Percentiles rank a stretch among this genome's conserved stretches.
Conservation (phyloP, 2,888 invertebrate species). For the Psylliodes chrysocephalus region DNA sequence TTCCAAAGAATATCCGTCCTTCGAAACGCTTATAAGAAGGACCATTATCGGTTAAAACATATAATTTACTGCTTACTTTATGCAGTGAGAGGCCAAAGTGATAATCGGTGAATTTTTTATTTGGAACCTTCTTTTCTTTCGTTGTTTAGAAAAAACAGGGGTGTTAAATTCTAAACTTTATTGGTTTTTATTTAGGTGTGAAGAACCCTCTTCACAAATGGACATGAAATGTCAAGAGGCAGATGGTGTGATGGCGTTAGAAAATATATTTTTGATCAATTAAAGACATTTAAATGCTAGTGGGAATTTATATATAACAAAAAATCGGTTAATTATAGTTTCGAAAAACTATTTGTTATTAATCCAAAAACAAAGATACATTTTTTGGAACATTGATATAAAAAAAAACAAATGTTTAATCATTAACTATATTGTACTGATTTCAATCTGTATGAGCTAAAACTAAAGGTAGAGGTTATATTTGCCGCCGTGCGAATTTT, state of each 20-base stretch:
- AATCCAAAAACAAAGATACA: too few species aligned
- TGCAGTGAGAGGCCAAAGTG: conserved; percentile 7
- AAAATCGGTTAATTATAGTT: too few species aligned
- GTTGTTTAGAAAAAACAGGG: conserved; percentile 58
- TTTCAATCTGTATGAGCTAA: too few species aligned
- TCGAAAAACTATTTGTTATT: too few species aligned
- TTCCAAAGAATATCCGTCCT: conserved; percentile 1
- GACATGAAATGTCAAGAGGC: conserved; percentile 18
- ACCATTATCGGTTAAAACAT: neutral
- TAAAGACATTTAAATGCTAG: too few species aligned
- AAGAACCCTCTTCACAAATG: conserved; percentile 30
- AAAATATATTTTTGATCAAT: conserved; percentile 9
- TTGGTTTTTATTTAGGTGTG: conserved; percentile 29
- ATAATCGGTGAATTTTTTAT: conserved; percentile 27
- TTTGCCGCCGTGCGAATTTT: too few species aligned
- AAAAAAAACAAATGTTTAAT: too few species aligned
- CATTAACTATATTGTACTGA: too few species aligned
- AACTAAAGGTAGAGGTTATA: too few species aligned
- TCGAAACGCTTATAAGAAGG: conserved; percentile 42
- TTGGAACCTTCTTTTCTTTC: conserved; percentile 24
- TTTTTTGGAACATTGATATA: too few species aligned
- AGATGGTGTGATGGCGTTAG: conserved; percentile 14
- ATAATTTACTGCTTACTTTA: conserved; percentile 1
- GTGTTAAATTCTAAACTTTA: conserved; percentile 56
- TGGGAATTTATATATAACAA: too few species aligned